Evolutionary conservation across 2,888 invertebrate genomes (phyloP), one percentile per base, ranked within the genome.

Genomic region (Catocala nupta): DNA sequence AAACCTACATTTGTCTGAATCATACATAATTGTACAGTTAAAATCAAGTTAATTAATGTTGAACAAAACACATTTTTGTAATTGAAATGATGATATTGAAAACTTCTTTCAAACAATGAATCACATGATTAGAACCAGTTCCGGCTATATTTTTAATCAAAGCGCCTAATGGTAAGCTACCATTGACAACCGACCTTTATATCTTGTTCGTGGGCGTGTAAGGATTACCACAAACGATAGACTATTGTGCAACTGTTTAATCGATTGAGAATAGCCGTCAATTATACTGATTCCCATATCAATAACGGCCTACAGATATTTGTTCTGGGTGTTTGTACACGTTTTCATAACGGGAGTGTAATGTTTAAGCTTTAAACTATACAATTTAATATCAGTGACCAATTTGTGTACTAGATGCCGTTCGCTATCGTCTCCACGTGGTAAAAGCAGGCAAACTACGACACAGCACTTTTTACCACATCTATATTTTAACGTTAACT

Each of bases 71-170:
- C 25, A 25, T 25, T 25, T 25, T 25, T 25, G 25, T 25, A 25
- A 25, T 25, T 25, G 25, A 25, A 8, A 25, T 11, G 33, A 13
- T 13, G 34, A 42, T 59, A 55, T 55, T 52, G 25, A 56, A 39
- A 55, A 53, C 59, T 62, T 55, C 49, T 65, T 61, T 67, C 39
- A 48, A 55, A 33, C 45, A 44, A 39, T 77, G 76, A 66, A 65
- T 76, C 77, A 77, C 66, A 53, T 34, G 42, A 54, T 59, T 64
- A 65, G 58, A 64, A 61, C 52, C 56, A 68, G 53, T 69, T 59
- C 25, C 52, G 64, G 59, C 59, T 65, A 65, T 70, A 60, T 74
- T 74, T 74, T 74, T 70, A 63, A 68, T 74, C 62, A 65, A 53
- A 55, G 50, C 55, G 51, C 49, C 57, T 59, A 63, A 65, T 68